Conservation (phyloP, 1,140 invertebrate species). For the Drosophila auraria region DNA sequence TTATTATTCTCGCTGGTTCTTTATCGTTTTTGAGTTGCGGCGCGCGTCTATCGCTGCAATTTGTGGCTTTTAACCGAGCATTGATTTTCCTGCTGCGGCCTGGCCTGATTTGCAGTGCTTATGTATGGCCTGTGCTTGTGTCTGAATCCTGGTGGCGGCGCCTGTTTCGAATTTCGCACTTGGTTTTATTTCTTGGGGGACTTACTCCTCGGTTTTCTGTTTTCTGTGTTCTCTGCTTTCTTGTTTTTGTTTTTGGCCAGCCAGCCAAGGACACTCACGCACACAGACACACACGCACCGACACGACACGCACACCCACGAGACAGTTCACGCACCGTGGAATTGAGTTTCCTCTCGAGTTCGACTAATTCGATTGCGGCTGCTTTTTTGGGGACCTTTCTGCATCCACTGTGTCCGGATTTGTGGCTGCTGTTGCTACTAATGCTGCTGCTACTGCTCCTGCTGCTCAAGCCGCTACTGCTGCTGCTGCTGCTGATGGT, state of each 20-base stretch:
- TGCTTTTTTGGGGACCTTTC: conserved; percentile 33
- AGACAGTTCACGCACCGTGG: conserved; percentile 39
- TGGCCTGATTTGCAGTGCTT: conserved; percentile 56
- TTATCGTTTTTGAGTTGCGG: conserved; percentile 47
- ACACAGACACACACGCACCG: conserved; percentile 31
- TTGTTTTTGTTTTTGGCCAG: conserved; percentile 47
- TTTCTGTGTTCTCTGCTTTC: conserved; percentile 21
- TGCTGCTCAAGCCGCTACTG: conserved; percentile 3
- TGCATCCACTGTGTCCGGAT: conserved; percentile 24
- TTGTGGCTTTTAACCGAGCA: conserved; percentile 72
- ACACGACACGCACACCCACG: conserved; percentile 37
- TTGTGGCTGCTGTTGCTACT: conserved; percentile 8
- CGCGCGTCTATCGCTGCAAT: conserved; percentile 51
- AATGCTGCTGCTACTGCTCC: background rate
- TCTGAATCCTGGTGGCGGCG: conserved; percentile 25
- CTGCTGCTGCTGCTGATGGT: conserved; percentile 24
- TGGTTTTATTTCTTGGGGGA: conserved; percentile 32
- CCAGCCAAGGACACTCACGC: conserved; percentile 65
- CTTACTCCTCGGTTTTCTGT: background rate
- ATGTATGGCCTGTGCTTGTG: conserved; percentile 21
- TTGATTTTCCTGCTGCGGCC: conserved; percentile 65
- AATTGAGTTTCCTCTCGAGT: conserved; percentile 47
- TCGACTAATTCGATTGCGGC: conserved; percentile 59
- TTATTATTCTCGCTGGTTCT: conserved; percentile 31
- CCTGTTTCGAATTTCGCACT: conserved; percentile 49